Evolutionary conservation across 2,113 vertebrate genomes (phyloP), one percentile per base, ranked within the genome.

Genomic region (Choloepus hoffmanni): DNA sequence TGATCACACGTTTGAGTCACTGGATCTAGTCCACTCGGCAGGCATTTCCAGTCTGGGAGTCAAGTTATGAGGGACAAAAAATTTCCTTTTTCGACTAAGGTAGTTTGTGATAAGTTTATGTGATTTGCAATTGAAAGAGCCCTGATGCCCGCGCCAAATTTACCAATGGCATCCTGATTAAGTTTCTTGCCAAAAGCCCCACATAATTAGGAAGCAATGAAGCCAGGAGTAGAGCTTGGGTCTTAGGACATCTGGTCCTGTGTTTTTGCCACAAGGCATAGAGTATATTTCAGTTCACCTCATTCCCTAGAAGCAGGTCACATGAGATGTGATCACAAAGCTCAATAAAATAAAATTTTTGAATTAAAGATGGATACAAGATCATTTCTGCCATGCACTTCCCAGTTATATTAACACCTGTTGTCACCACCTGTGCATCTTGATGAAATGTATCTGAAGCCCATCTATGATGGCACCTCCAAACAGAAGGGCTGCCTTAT

Each of bases 361-460:
- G 18, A 16, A 55, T 74, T 10, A 76, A 76, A 65, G 73, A 90
- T 16, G 36, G 15, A 76, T 16, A 4, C 28, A 88, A 76, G 40
- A 76, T n/a, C 48, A 33, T 7, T 11, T 48, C 55, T 63, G 24
- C 40, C 28, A 26, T n/a, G 40, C 16, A 21, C 53, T 48, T 48
- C 30, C 30, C 70, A 48, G 70, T 48, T 43, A 76, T 1, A 26
- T 40, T 18, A 26, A 48, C 40, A 55, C 53, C 3, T 11, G 40
- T 7, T 26, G 28, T 62, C 55, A 43, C 53, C 53, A 1, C 0
- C 0, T 48, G 19, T 0, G 1, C 21, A 16, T 76, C 70, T 74
- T 88, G 40, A 13, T 76, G 85, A 40, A 26, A 48, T 14, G 55
- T 33, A 62, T 62, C 85, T 33, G 70, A 63, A 88, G 74, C 53